Base-by-base conservation (phyloP, 92 coral and sea anemone species). In the Diadumene lineata region DNA sequence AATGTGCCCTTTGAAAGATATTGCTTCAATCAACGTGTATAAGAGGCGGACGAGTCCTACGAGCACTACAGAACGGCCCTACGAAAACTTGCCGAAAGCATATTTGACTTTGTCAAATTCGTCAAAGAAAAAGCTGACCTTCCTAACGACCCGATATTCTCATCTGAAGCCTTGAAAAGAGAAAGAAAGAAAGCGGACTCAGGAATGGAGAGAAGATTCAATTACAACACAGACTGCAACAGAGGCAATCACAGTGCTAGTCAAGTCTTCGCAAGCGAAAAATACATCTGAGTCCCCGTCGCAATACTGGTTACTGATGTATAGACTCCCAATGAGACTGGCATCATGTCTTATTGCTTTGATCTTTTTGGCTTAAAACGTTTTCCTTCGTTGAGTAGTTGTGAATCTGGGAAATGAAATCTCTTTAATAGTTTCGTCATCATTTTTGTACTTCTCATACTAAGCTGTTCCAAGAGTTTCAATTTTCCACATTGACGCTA, bases 141-240 rank as follows among this genome's bases (percentile, higher is more conserved):
- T 22, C 87, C 79, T 2, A 88, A 84, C 22, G 93, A 88, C 57
- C 89, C 93, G 0, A 60, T 88, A 31, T 88, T 88, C 81, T 88
- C 93, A 27, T 89, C 87, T 1, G 82, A 80, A 46, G 75, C 84
- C 0, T 50, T 88, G 11, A 88, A 55, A 51, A 50, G 70, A 17
- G 81, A 76, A 61, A 56, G 87, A 57, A 72, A 43, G 46, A 81
- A 76, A n/a, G n/a, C n/a, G 76, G 16, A 58, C 1, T 30, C 32
- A 11, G n/a, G 50, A 0, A 79, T 9, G 26, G n/a, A n/a, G n/a
- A 30, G 31, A 56, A 50, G 24, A 13, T 16, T 32, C 29, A 53
- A 13, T 34, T 33, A 33, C 31, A 67, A 34, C 34, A 78, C 9
- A 21, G 30, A 38, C 1, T 27, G 60, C 68, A 0, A 24, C 25